A percentile compares a stretch with the other conserved stretches of the same genome.
Evolutionary conservation across 2,888 invertebrate genomes (phyloP).

Genomic region (Argynnis bischoffii): DNA sequence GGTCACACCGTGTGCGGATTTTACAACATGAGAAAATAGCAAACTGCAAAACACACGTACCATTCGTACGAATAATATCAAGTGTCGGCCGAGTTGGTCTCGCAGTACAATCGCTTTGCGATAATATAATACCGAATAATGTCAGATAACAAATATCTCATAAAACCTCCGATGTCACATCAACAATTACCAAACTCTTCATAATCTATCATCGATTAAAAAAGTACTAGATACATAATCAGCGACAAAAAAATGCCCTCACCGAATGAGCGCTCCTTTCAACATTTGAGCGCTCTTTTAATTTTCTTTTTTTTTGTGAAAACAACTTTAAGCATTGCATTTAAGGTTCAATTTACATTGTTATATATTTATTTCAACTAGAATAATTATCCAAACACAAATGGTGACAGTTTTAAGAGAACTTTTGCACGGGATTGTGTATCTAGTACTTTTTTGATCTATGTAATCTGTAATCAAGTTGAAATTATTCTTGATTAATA

Average conservation of each 20-base stretch:
- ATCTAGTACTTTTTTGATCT: no score
- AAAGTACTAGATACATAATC: no score
- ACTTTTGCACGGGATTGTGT: no score
- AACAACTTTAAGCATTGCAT: no score
- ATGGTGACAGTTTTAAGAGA: no score
- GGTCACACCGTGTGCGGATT: constrained; percentile 53
- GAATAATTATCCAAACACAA: no score
- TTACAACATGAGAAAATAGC: constrained; percentile 37
- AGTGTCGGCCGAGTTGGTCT: constrained; percentile 28
- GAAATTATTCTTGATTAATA: not conserved
- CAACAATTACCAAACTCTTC: constrained; percentile 35
- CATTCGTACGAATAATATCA: constrained; percentile 29
- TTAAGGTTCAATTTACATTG: no score
- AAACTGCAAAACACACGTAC: constrained; percentile 25
- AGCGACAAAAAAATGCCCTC: no score
- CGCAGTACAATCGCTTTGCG: constrained; percentile 33
- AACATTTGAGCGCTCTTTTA: no score
- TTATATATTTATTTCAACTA: no score
- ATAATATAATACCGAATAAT: constrained; percentile 20
- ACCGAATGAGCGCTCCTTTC: no score
- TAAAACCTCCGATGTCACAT: constrained; percentile 41
- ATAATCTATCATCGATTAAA: constrained; percentile 27
- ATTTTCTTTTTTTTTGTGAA: no score
- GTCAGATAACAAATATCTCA: constrained; percentile 47
- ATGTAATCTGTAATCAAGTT: constrained; percentile 30